phyloP scores from a whole-genome alignment of 2,888 invertebrate genomes.

The Hemithea aestivaria region DNA sequence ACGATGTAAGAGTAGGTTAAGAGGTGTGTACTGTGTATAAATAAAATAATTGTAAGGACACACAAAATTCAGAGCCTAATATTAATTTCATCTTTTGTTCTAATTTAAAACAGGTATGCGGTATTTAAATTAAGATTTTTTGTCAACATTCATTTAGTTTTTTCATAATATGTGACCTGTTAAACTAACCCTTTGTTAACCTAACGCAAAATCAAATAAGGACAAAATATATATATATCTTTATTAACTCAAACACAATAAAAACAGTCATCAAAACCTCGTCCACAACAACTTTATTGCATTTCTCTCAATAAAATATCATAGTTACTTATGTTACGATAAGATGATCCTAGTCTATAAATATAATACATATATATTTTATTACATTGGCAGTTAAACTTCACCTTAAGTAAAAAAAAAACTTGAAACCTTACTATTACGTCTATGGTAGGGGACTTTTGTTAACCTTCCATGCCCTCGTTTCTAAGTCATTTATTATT shows the following conservation, averaged over 20 bases:
- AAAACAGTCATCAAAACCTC: conserved; percentile 19
- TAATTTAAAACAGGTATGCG: no score
- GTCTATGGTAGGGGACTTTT: conserved; percentile 35
- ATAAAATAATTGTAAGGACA: no score
- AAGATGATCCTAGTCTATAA: conserved; percentile 26
- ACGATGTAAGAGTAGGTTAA: no score
- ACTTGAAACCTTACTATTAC: conserved; percentile 19
- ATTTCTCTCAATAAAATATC: conserved; percentile 24
- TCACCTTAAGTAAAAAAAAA: conserved; percentile 15
- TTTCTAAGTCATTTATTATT: conserved; percentile 49
- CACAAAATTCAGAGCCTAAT: no score
- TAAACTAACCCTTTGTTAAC: no score
- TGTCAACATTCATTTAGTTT: no score
- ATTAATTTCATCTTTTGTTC: no score
- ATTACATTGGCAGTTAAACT: conserved; percentile 19
- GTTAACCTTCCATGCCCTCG: conserved; percentile 42
- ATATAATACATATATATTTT: conserved; percentile 28
- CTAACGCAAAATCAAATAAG: no score
- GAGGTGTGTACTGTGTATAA: no score
- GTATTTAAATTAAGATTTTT: no score
- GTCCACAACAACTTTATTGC: conserved; percentile 29
- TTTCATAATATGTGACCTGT: no score
- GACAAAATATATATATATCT: not conserved
- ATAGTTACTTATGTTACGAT: conserved; percentile 20
- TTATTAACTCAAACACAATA: conserved; percentile 8